Percentiles rank a stretch among this genome's conserved stretches.
Conservation (phyloP, 2,888 invertebrate species). For the Endotricha flammealis region DNA sequence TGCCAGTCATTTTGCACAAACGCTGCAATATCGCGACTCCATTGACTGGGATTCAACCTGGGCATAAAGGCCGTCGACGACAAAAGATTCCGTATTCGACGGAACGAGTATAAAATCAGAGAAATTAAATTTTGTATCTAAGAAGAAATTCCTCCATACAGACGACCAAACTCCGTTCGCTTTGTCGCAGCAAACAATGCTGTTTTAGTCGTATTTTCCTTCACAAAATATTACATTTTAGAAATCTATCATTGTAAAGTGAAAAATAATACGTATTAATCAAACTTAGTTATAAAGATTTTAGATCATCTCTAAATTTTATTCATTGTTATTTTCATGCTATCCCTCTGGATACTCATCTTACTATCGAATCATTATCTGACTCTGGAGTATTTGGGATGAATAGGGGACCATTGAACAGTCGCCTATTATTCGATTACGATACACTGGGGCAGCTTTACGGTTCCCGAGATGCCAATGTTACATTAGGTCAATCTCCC, state of each 20-base stretch:
- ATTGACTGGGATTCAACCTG: constrained; percentile 54
- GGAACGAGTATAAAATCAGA: constrained; percentile 54
- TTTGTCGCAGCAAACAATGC: constrained; percentile 57
- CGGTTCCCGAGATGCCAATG: constrained; percentile 4
- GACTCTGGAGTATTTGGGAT: constrained; percentile 5
- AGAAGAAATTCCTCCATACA: constrained; percentile 44
- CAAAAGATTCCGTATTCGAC: constrained; percentile 44
- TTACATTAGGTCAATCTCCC: constrained; percentile 4
- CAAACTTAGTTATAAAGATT: too few relatives aligned
- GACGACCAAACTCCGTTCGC: constrained; percentile 40
- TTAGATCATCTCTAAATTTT: too few relatives aligned
- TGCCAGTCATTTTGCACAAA: constrained; percentile 58
- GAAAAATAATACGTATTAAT: too few relatives aligned
- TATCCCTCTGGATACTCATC: constrained; percentile 21
- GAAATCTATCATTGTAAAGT: too few relatives aligned
- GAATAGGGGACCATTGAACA: constrained; percentile 9
- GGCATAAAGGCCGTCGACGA: constrained; percentile 57
- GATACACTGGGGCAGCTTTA: constrained; percentile 10
- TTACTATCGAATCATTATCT: constrained; percentile 7
- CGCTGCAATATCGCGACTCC: constrained; percentile 53
- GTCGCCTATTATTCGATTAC: constrained; percentile 9
- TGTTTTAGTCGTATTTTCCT: constrained; percentile 45
- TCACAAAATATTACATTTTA: constrained; percentile 52
- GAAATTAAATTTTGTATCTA: constrained; percentile 65
- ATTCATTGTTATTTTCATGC: constrained; percentile 25